Evolutionary conservation across 2,888 invertebrate species (phyloP).

Genomic region (Stegophylla sp.): DNA sequence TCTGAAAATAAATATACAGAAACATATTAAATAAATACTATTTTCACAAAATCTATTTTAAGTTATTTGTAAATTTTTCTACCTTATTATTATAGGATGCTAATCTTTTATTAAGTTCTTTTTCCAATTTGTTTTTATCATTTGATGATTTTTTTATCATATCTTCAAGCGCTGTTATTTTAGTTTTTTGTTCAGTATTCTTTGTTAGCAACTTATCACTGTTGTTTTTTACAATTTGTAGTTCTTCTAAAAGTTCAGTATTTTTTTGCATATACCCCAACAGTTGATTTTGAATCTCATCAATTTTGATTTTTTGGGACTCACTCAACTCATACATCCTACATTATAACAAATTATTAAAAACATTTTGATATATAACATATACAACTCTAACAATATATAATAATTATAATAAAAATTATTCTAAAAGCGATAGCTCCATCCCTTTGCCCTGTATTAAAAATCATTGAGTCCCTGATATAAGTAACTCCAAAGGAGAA

Average conservation of each 20-base stretch:
- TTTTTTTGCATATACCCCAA: conserved; percentile 26
- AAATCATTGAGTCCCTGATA: too few species aligned
- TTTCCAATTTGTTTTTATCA: conserved; percentile 37
- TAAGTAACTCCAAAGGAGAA: too few species aligned
- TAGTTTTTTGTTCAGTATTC: conserved; percentile 7
- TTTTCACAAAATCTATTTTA: not conserved
- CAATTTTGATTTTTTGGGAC: conserved; percentile 36
- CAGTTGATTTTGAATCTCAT: conserved; percentile 45
- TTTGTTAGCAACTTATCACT: conserved; percentile 12
- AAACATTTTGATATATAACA: too few species aligned
- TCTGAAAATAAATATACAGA: conserved; percentile 4
- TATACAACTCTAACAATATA: too few species aligned
- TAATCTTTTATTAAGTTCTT: conserved; percentile 42
- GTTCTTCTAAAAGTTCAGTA: conserved; percentile 26
- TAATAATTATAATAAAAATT: too few species aligned
- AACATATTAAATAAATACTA: not conserved
- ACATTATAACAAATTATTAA: not conserved
- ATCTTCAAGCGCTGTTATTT: conserved; percentile 25
- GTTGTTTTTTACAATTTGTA: conserved; percentile 11
- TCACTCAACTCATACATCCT: conserved; percentile 40
- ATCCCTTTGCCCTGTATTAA: too few species aligned
- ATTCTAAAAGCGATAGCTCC: too few species aligned
- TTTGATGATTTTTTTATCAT: conserved; percentile 19
- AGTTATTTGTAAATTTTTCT: conserved; percentile 19
- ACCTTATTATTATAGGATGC: conserved; percentile 46